These are phyloP conservation scores for Sarcophaga bullata DNA, from an alignment of 1,140 invertebrate genomes.

Conservation along the genomic window DNA sequence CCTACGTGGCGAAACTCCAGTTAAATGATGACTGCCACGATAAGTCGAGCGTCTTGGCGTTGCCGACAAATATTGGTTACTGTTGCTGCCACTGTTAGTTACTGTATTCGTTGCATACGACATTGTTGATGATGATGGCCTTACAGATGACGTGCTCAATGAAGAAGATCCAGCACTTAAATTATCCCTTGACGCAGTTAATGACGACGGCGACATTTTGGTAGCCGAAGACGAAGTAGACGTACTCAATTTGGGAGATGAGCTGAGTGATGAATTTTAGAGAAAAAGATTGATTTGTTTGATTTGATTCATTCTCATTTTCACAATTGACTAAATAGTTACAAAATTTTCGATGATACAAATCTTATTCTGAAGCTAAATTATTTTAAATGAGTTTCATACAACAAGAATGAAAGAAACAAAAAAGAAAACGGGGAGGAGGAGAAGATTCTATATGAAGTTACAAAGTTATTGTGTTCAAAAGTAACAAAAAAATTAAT, in stretches of 20 bases:
- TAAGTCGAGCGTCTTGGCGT: slow-evolving; percentile 51
- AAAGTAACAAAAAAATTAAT: background rate
- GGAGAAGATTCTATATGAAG: too few species aligned
- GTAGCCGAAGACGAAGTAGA: slow-evolving; percentile 16
- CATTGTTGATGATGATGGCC: slow-evolving; percentile 4
- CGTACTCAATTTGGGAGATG: background rate
- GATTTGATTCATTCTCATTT: slow-evolving; percentile 25
- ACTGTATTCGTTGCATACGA: slow-evolving; percentile 44
- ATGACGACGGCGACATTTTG: slow-evolving; percentile 16
- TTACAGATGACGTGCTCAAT: background rate
- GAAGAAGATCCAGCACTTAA: background rate
- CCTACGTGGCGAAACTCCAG: slow-evolving; percentile 53
- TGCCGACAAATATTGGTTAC: slow-evolving; percentile 51
- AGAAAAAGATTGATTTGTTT: slow-evolving; percentile 31
- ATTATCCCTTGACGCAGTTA: background rate
- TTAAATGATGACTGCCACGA: slow-evolving; percentile 45
- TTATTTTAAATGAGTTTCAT: too few species aligned
- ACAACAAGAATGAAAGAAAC: too few species aligned
- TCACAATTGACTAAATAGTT: background rate
- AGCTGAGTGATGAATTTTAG: slow-evolving; percentile 40
- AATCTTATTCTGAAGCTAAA: too few species aligned
- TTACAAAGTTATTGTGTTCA: background rate
- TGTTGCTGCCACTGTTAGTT: slow-evolving; percentile 46
- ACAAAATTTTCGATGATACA: background rate
- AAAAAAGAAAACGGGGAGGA: too few species aligned